Percentiles rank a stretch among this genome's conserved stretches.
phyloP scores from a whole-genome alignment of 2,113 vertebrate species.

The Orcinus orca region DNA sequence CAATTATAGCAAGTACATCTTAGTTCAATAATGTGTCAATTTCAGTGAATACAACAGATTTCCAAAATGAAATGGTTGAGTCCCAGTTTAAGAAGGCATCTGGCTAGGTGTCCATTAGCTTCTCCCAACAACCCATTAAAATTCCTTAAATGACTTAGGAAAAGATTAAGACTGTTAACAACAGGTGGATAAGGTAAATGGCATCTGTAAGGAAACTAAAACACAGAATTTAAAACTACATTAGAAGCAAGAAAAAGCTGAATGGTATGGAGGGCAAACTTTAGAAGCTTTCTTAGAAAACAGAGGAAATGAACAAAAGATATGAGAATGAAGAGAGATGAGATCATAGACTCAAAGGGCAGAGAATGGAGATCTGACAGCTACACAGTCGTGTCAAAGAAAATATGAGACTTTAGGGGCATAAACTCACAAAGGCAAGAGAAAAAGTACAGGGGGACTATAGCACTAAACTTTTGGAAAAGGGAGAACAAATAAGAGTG shows the following conservation, averaged over 20 bases:
- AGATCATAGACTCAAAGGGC: background rate
- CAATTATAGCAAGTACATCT: background rate
- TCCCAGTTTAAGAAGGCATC: background rate
- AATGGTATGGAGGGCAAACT: background rate
- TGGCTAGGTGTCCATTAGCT: background rate
- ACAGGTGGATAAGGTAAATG: background rate
- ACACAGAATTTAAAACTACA: background rate
- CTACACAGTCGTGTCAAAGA: background rate
- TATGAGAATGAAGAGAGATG: background rate
- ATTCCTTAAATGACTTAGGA: background rate
- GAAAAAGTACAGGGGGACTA: background rate
- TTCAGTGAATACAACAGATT: background rate
- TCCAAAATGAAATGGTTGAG: background rate
- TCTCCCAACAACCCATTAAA: background rate
- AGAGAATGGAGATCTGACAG: background rate
- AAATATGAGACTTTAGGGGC: background rate
- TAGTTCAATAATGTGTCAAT: background rate
- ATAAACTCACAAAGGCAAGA: background rate
- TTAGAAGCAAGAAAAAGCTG: background rate
- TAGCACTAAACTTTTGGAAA: background rate
- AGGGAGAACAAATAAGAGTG: background rate
- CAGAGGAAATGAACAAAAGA: background rate
- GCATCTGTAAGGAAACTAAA: background rate
- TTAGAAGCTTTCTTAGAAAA: background rate
- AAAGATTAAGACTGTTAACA: background rate